These are phyloP conservation scores for Apoda limacodes DNA, from an alignment of 2,888 invertebrate species.

Conservation along the genomic window DNA sequence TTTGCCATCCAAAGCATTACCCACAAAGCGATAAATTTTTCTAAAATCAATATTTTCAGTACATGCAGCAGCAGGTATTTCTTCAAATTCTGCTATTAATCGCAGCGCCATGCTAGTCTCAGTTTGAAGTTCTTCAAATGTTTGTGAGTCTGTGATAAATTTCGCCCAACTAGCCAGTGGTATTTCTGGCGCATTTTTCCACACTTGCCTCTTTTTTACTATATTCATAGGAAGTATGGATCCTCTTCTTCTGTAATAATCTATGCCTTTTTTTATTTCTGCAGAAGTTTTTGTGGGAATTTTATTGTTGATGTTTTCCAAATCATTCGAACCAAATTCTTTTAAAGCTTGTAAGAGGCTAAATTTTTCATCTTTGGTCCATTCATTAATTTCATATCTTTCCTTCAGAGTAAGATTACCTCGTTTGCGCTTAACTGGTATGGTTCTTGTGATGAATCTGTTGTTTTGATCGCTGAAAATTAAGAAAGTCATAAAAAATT, in stretches of 20 bases:
- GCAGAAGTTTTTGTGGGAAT: constrained; percentile 30
- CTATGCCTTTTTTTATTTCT: constrained; percentile 32
- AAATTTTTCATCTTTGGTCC: constrained; percentile 44
- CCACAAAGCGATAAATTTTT: constrained; percentile 40
- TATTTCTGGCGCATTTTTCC: constrained; percentile 19
- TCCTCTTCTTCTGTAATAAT: constrained; percentile 31
- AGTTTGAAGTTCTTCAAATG: constrained; percentile 35
- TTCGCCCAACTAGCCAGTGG: constrained; percentile 45
- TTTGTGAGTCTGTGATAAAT: constrained; percentile 32
- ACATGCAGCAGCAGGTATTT: constrained; percentile 28
- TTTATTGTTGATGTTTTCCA: constrained; percentile 24
- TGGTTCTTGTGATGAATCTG: no score
- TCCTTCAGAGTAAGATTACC: no score
- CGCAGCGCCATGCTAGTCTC: constrained; percentile 41
- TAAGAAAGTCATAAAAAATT: no score
- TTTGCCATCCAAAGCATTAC: constrained; percentile 53
- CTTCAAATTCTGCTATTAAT: constrained; percentile 48
- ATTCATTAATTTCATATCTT: constrained; percentile 26
- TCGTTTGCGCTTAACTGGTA: no score
- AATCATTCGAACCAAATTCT: constrained; percentile 26
- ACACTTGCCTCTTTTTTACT: constrained; percentile 16
- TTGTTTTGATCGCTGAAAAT: no score
- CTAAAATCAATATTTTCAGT: constrained; percentile 41
- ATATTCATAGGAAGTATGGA: constrained; percentile 14
- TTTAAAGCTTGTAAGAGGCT: constrained; percentile 33